Evolutionary conservation across 2,797 vertebrate species (phyloP).

Genomic region (Okamejei kenojei): DNA sequence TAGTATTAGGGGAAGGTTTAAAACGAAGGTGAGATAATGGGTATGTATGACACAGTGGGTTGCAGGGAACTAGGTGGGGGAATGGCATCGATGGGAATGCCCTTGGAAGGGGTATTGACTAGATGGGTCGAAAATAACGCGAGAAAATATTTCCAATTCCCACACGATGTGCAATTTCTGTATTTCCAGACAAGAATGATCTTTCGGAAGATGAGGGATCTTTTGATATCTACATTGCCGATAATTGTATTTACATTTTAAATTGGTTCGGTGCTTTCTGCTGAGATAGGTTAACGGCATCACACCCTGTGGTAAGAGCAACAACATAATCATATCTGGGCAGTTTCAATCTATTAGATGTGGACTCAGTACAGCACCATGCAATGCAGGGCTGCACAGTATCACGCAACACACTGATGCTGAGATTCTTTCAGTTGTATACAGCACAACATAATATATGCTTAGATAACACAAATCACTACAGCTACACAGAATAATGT

Average conservation of each 20-base stretch:
- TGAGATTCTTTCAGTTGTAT: too few relatives aligned
- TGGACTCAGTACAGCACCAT: not conserved
- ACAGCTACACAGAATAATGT: not conserved
- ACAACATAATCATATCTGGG: not conserved
- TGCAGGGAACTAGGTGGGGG: too few relatives aligned
- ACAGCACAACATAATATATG: too few relatives aligned
- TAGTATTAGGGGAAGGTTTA: too few relatives aligned
- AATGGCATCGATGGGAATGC: too few relatives aligned
- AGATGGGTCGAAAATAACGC: too few relatives aligned
- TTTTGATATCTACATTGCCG: not conserved
- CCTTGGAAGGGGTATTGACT: too few relatives aligned
- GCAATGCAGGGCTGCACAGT: not conserved
- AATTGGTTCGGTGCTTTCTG: not conserved
- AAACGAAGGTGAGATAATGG: too few relatives aligned
- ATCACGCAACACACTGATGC: too few relatives aligned
- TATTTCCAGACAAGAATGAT: not conserved
- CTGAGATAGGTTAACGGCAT: not conserved
- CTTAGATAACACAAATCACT: not conserved
- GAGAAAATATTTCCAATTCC: too few relatives aligned
- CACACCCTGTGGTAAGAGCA: not conserved
- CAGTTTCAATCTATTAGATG: not conserved
- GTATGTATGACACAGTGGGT: too few relatives aligned
- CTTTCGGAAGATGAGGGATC: not conserved
- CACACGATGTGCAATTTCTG: not conserved
- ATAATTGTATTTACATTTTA: not conserved